Conservation (phyloP, 2,888 invertebrate genomes). For the Gymnocheta viridis region DNA sequence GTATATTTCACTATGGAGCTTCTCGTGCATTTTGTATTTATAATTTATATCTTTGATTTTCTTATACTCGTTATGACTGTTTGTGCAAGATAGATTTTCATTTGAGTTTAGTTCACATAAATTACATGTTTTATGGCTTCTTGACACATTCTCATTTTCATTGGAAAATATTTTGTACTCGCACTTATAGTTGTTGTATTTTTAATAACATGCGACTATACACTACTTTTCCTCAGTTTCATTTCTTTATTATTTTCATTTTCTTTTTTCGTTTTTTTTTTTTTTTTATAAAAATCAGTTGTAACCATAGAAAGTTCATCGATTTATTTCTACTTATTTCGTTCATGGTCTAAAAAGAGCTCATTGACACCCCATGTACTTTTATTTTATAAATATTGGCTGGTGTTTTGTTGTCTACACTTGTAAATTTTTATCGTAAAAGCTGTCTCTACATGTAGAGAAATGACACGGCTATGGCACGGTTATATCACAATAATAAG, state of each 20-base stretch:
- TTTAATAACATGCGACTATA: slow-evolving; percentile 44
- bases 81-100: slow-evolving; percentile 31
- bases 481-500: not conserved
- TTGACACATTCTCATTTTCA: slow-evolving; percentile 63
- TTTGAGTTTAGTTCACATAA: slow-evolving; percentile 48
- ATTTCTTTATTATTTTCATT: slow-evolving; percentile 22
- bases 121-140: slow-evolving; percentile 65
- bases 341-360: slow-evolving; percentile 59
- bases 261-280: not conserved
- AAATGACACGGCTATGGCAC: not conserved
- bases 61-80: not conserved
- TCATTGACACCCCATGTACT: slow-evolving; percentile 50
- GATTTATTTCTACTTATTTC: slow-evolving; percentile 50
- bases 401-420: slow-evolving; percentile 16
- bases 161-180: slow-evolving; percentile 32
- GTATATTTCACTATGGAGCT: not conserved
- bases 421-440: not conserved
- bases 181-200: not conserved
- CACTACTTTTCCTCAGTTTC: slow-evolving; percentile 20
- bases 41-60: slow-evolving; percentile 28
- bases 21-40: slow-evolving; percentile 13
- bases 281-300: slow-evolving; percentile 41
- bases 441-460: not conserved
- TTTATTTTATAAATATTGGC: slow-evolving; percentile 54
- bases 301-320: slow-evolving; percentile 49